Evolutionary conservation across 2,888 invertebrate species (phyloP), one percentile per base, ranked within the genome.

Genomic region (Ptychoptera contaminata): DNA sequence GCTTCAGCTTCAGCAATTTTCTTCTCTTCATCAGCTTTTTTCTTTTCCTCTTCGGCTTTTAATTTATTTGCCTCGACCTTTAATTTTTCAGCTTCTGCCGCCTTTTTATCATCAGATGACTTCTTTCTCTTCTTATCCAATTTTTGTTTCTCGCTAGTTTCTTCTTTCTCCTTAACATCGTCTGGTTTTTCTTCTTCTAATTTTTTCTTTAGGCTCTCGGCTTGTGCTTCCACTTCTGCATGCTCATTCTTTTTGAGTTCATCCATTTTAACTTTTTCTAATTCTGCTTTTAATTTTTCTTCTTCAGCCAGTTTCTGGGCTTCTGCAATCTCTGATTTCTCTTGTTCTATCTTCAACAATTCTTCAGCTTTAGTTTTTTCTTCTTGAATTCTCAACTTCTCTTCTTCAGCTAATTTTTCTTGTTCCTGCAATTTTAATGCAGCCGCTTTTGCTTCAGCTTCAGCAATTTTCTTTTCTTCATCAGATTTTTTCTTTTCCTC

Each of bases 241-340:
- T 54, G 54, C 1, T 62, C 52, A 7, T 47, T 46, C n/a, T 54
- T 51, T 2, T 60, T 50, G 2, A 55, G 53, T 9, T 49, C 43
- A 8, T 55, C 44, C 2, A 52, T n/a, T 53, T 52, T n/a, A n/a
- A n/a, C n/a, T n/a, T n/a, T n/a, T n/a, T n/a, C n/a, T n/a, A n/a
- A n/a, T n/a, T n/a, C n/a, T n/a, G n/a, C n/a, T n/a, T n/a, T n/a
- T n/a, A n/a, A n/a, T n/a, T n/a, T n/a, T n/a, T n/a, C n/a, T n/a
- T 16, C 49, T 52, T 42, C 50, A 49, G 46, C 49, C 1, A 51
- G 8, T 11, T 51, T 35, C 11, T 48, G 52, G 23, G 43, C 46
- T 2, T 50, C 49, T 8, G 46, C 49, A 2, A 39, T 37, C 1
- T 40, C 9, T 16, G 46, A 47, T 30, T n/a, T n/a, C n/a, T n/a